Evolutionary conservation across 2,888 invertebrate genomes (phyloP).

Genomic region (Drosophila dives): DNA sequence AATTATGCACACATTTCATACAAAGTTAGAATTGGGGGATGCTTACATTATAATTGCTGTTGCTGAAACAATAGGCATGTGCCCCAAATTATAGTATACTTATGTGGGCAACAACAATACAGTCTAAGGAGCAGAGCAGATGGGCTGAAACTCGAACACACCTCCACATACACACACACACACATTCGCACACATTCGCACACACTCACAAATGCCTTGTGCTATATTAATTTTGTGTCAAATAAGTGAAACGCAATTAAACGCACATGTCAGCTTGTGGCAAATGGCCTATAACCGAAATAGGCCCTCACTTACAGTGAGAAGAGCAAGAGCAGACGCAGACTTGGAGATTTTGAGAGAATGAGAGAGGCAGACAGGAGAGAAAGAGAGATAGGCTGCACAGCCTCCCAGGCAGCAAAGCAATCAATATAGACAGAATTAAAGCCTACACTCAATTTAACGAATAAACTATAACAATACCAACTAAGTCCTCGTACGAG

Average conservation of each 20-base stretch:
- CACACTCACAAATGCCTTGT: conserved; percentile 27
- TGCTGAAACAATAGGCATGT: conserved; percentile 37
- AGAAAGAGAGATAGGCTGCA: conserved; percentile 1
- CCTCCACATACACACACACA: conserved; percentile 20
- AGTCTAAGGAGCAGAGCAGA: background rate
- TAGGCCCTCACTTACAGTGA: conserved; percentile 16
- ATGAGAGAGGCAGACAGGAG: conserved; percentile 1
- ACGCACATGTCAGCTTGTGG: conserved; percentile 77
- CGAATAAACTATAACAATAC: conserved; percentile 34
- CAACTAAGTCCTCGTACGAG: conserved; percentile 11
- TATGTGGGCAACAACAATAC: conserved; percentile 41
- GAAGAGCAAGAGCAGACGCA: conserved; percentile 6
- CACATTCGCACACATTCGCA: background rate
- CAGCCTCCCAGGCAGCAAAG: conserved; percentile 16
- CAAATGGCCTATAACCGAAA: conserved; percentile 72
- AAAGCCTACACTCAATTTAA: conserved; percentile 36
- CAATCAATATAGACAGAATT: conserved; percentile 65
- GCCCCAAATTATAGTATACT: conserved; percentile 64
- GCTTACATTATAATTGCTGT: conserved; percentile 36
- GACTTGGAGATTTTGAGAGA: background rate
- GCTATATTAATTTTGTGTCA: conserved; percentile 80
- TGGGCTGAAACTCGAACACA: conserved; percentile 35
- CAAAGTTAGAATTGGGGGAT: conserved; percentile 5
- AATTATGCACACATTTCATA: conserved; percentile 52
- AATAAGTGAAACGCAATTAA: conserved; percentile 82